phyloP scores from a whole-genome alignment of 2,888 invertebrate genomes.

The Apodemia mormo region DNA sequence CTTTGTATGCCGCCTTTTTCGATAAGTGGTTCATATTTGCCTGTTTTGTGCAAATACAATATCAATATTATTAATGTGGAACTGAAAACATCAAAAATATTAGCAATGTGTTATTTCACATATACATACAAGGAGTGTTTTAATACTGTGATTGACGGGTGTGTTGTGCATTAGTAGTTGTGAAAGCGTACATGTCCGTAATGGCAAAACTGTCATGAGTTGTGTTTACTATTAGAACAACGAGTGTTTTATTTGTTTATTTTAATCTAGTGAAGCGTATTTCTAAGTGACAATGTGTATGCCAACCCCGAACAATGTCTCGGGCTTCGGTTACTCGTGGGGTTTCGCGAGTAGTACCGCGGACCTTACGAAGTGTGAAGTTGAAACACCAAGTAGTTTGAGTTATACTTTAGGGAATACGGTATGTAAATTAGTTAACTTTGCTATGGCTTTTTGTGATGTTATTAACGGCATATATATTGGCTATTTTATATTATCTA shows the following conservation, averaged over 20 bases:
- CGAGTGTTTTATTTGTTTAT: conserved; percentile 69
- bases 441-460: not conserved
- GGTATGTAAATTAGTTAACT: conserved; percentile 51
- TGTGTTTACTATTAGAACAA: conserved; percentile 75
- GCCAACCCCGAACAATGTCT: conserved; percentile 79
- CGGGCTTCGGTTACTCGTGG: conserved; percentile 79
- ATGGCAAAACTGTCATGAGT: conserved; percentile 78
- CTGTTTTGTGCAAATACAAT: conserved; percentile 18
- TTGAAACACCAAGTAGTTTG: conserved; percentile 75
- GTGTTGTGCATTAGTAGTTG: conserved; percentile 74
- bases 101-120: conserved; percentile 30
- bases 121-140: conserved; percentile 43
- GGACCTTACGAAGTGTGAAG: conserved; percentile 75
- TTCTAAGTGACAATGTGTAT: conserved; percentile 73
- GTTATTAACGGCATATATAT: too few species aligned
- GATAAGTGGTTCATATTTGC: conserved; percentile 60
- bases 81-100: conserved; percentile 29
- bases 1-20: conserved; percentile 74
- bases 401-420: conserved; percentile 77
- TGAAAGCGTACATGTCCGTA: conserved; percentile 76
- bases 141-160: conserved; percentile 69
- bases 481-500: too few species aligned
- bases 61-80: conserved; percentile 44
- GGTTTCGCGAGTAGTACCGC: conserved; percentile 72
- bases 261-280: conserved; percentile 55